These are phyloP conservation scores for Pachyuromys duprasi DNA, from an alignment of 2,797 vertebrate species.

Conservation along the genomic window DNA sequence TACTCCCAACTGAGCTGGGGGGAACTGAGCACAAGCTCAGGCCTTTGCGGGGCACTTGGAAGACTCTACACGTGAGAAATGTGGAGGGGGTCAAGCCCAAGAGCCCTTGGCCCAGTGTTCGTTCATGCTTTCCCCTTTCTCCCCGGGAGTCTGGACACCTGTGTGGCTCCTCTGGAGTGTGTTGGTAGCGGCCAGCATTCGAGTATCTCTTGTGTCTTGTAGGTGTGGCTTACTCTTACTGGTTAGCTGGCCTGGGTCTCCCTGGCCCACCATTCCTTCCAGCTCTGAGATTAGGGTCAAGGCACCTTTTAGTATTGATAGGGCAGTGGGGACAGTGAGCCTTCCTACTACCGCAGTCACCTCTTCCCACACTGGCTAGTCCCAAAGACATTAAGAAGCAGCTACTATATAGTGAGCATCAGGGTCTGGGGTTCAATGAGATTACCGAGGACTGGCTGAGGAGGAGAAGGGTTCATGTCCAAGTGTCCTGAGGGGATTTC, in stretches of 20 bases:
- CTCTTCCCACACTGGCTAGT: neutral
- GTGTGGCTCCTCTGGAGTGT: neutral
- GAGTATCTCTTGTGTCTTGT: neutral
- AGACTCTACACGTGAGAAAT: neutral
- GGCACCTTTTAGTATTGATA: too few relatives aligned
- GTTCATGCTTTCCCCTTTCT: neutral
- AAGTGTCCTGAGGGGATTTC: neutral
- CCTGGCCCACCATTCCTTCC: neutral
- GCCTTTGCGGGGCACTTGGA: neutral
- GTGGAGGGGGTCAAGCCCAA: rapidly evolving
- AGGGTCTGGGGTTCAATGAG: neutral
- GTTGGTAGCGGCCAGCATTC: neutral
- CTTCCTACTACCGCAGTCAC: neutral
- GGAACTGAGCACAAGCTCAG: too few relatives aligned
- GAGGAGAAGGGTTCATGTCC: neutral
- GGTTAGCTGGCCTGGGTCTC: neutral
- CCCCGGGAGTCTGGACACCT: neutral
- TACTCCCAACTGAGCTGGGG: rapidly evolving
- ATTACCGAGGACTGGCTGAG: neutral
- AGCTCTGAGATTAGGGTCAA: neutral
- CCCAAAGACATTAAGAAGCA: neutral
- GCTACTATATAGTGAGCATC: neutral
- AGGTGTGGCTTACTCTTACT: neutral
- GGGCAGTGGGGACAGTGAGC: neutral
- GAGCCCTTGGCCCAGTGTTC: neutral